phyloP scores from a whole-genome alignment of 2,888 invertebrate genomes.

The Osedax frankpressi region DNA sequence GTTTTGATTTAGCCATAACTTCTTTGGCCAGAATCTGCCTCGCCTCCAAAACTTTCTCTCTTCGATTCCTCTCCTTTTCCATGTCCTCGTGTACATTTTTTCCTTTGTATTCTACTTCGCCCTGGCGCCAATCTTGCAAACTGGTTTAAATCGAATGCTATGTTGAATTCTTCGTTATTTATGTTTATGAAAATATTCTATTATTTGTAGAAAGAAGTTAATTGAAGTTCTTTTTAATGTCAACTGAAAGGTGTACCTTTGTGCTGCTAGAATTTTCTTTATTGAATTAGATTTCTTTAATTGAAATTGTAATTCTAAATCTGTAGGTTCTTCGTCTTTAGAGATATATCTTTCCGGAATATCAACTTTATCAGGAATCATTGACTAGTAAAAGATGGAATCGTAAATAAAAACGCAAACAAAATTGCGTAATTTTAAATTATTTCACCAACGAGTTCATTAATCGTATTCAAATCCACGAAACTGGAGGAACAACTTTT shows the following conservation, averaged over 20 bases:
- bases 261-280: slow-evolving; percentile 67
- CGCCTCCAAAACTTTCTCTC: slow-evolving; percentile 74
- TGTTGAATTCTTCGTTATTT: no score
- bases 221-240: no score
- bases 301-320: slow-evolving; percentile 69
- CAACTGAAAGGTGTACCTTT: slow-evolving; percentile 38
- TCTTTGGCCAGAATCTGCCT: slow-evolving; percentile 70
- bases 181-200: no score
- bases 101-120: not conserved
- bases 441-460: no score
- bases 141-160: no score
- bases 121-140: slow-evolving; percentile 20
- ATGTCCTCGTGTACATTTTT: slow-evolving; percentile 12
- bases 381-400: no score
- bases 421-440: no score
- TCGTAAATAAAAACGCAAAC: no score
- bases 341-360: slow-evolving; percentile 85
- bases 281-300: slow-evolving; percentile 78
- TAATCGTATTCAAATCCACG: not conserved
- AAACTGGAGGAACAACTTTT: not conserved
- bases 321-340: slow-evolving; percentile 57
- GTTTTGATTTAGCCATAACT: slow-evolving; percentile 86
- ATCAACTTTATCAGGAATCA: slow-evolving; percentile 74
- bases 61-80: slow-evolving; percentile 56
- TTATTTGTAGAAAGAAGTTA: no score